These are phyloP conservation scores for Bergia sp. DNA, from an alignment of 92 coral and sea anemone genomes.

Conservation along the genomic window DNA sequence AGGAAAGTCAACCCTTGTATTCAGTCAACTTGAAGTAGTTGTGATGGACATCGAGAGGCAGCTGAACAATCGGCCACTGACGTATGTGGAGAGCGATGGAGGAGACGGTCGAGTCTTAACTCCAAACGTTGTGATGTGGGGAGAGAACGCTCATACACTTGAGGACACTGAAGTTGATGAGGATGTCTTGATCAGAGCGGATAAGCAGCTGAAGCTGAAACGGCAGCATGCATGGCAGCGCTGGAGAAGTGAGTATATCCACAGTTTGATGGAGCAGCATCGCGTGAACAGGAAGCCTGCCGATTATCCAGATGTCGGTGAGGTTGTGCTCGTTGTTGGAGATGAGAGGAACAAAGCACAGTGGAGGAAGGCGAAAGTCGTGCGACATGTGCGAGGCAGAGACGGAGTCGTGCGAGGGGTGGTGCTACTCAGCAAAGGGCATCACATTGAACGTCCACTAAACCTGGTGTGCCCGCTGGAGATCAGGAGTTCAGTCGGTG, in stretches of 20 bases:
- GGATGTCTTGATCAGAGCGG: constrained; percentile 24
- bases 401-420: no score
- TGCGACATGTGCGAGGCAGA: neutral
- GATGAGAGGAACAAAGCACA: no score
- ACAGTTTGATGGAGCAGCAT: constrained; percentile 44
- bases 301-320: constrained; percentile 28
- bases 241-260: constrained; percentile 36
- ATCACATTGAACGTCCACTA: neutral
- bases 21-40: constrained; percentile 44
- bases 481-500: constrained; percentile 5
- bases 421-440: no score
- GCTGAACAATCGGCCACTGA: constrained; percentile 61
- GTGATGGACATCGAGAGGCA: constrained; percentile 57
- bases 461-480: constrained; percentile 39
- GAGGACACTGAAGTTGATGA: constrained; percentile 35
- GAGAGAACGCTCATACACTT: constrained; percentile 34
- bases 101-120: constrained; percentile 38
- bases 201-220: constrained; percentile 18
- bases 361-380: constrained; percentile 18
- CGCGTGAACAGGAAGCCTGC: constrained; percentile 35
- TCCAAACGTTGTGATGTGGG: constrained; percentile 40
- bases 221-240: constrained; percentile 24
- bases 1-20: constrained; percentile 50
- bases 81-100: constrained; percentile 61
- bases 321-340: constrained; percentile 35